phyloP scores from a whole-genome alignment of 2,797 vertebrate genomes.

The Coregonus ussuriensis region DNA sequence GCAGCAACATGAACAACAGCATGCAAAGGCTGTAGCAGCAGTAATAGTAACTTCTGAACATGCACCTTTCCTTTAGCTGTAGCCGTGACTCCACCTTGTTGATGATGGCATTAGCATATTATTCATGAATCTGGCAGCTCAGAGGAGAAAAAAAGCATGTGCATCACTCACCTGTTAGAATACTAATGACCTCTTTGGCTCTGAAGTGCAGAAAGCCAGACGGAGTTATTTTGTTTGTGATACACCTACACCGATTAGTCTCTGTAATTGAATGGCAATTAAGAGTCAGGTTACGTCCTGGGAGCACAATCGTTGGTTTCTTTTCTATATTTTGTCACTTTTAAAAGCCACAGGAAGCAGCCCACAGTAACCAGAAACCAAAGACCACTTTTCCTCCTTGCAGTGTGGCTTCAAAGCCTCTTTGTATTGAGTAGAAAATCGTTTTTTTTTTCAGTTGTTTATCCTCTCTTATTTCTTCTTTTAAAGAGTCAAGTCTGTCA shows the following conservation, averaged over 20 bases:
- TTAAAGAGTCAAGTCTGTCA: background rate
- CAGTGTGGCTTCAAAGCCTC: background rate
- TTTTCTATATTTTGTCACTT: conserved; percentile 15
- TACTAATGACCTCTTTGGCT: conserved; percentile 45
- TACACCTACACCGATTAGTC: conserved; percentile 65
- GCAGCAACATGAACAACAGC: background rate
- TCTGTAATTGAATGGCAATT: conserved; percentile 80
- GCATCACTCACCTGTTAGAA: conserved; percentile 43
- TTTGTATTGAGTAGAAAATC: background rate
- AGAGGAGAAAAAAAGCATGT: conserved; percentile 11
- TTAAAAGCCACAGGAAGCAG: conserved; percentile 31
- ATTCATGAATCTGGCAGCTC: conserved; percentile 30
- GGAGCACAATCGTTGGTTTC: conserved; percentile 59
- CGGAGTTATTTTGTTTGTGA: conserved; percentile 35
- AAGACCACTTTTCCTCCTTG: conserved; percentile 32
- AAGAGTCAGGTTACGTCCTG: conserved; percentile 73
- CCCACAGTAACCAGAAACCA: conserved; percentile 41
- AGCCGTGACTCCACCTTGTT: conserved; percentile 13
- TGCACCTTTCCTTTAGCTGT: conserved; percentile 14
- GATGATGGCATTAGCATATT: conserved; percentile 36
- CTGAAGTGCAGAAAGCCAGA: conserved; percentile 28
- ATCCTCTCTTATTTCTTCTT: background rate
- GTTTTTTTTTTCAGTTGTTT: background rate
- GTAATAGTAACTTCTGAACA: background rate
- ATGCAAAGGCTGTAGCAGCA: background rate